phyloP scores from a whole-genome alignment of 2,888 invertebrate genomes.

The Taphrorychus bicolor region DNA sequence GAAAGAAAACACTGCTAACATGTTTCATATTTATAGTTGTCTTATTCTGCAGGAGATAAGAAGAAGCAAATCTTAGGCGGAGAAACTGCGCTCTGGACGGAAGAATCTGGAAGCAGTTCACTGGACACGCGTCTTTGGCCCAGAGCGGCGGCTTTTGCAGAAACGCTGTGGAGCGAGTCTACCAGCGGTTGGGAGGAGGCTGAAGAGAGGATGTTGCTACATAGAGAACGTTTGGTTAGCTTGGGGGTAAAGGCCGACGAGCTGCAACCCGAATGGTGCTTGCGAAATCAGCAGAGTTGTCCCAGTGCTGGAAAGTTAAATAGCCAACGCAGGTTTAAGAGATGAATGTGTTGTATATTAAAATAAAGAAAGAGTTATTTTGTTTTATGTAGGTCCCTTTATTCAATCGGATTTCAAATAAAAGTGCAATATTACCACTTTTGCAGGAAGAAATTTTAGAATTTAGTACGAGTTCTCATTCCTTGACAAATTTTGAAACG shows the following conservation, averaged over 20 bases:
- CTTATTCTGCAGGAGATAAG: slow-evolving; percentile 23
- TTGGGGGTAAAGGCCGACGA: slow-evolving; percentile 75
- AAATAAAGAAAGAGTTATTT: no score
- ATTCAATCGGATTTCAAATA: no score
- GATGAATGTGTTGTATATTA: not conserved
- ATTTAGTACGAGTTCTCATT: no score
- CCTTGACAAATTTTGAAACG: no score
- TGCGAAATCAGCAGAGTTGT: slow-evolving; percentile 79
- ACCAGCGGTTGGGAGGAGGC: slow-evolving; percentile 23
- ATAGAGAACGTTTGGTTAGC: slow-evolving; percentile 61
- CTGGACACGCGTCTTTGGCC: slow-evolving; percentile 34
- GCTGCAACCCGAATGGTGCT: slow-evolving; percentile 85
- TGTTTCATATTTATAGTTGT: no score
- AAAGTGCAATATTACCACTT: no score
- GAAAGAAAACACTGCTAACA: no score
- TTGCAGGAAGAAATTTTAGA: no score
- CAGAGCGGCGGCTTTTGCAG: slow-evolving; percentile 38
- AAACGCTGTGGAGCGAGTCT: slow-evolving; percentile 38
- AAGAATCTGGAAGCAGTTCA: slow-evolving; percentile 30
- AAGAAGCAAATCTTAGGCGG: slow-evolving; percentile 35
- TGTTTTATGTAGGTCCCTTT: no score
- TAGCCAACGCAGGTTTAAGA: not conserved
- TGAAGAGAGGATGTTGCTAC: slow-evolving; percentile 37
- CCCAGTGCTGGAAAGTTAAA: slow-evolving; percentile 49
- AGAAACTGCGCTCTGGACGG: slow-evolving; percentile 38